Conservation (phyloP, 2,888 invertebrate genomes). For the Caenorhabditis sinica region DNA sequence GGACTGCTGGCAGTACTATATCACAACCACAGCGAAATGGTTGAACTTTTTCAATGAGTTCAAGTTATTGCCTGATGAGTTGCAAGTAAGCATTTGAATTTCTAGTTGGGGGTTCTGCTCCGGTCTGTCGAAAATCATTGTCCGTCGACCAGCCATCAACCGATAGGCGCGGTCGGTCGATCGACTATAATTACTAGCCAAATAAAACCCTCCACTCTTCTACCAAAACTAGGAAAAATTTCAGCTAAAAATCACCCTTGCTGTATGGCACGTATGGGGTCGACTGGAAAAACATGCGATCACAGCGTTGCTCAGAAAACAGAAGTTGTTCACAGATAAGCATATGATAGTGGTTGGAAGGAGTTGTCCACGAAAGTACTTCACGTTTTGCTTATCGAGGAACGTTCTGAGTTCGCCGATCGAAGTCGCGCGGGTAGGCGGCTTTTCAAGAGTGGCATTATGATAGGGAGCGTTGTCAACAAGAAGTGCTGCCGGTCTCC, state of each 20-base stretch:
- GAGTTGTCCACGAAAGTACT: neutral
- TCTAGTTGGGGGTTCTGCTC: too few species aligned
- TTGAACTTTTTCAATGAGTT: slow-evolving; percentile 61
- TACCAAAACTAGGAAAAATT: neutral
- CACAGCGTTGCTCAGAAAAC: slow-evolving; percentile 32
- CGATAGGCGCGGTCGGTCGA: too few species aligned
- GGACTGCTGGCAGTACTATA: slow-evolving; percentile 41
- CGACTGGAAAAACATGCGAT: slow-evolving; percentile 52
- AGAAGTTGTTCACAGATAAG: slow-evolving; percentile 25
- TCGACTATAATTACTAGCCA: too few species aligned
- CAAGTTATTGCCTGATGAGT: slow-evolving; percentile 27
- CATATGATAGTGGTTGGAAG: slow-evolving; percentile 31
- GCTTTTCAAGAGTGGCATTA: neutral
- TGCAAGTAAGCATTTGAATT: too few species aligned
- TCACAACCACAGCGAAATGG: slow-evolving; percentile 50
- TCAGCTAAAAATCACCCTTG: slow-evolving; percentile 48
- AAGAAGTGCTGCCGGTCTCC: neutral
- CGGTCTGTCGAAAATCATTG: too few species aligned
- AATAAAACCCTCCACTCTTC: too few species aligned
- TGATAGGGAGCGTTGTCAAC: slow-evolving; percentile 1
- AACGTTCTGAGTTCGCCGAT: neutral
- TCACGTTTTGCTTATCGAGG: neutral
- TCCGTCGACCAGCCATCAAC: neutral
- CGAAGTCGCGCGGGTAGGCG: neutral
- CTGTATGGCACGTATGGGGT: slow-evolving; percentile 51